Evolutionary conservation across 1,140 invertebrate species (phyloP).

Genomic region (Danaus plexippus): DNA sequence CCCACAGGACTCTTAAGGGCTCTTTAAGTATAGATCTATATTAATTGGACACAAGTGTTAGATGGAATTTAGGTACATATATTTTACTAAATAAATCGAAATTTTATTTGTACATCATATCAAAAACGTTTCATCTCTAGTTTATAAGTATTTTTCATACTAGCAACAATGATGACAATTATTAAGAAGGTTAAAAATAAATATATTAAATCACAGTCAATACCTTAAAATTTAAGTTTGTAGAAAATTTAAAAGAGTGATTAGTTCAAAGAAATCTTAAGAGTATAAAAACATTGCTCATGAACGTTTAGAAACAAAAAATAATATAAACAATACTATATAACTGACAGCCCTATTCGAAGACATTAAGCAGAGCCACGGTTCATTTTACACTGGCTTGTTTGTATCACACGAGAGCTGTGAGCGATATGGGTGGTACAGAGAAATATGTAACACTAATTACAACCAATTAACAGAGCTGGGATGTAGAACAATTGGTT

Average conservation of each 20-base stretch:
- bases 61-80: no score
- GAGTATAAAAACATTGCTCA: no score
- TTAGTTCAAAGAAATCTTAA: no score
- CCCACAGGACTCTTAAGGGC: slow-evolving; percentile 8
- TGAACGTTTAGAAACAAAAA: background rate
- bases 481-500: slow-evolving; percentile 56
- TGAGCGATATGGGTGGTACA: slow-evolving; percentile 38
- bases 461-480: slow-evolving; percentile 62
- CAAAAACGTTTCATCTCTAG: no score
- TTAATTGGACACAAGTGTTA: background rate
- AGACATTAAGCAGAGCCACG: slow-evolving; percentile 13
- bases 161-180: no score
- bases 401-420: slow-evolving; percentile 31
- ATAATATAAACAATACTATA: slow-evolving; percentile 5
- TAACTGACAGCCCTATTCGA: background rate
- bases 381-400: slow-evolving; percentile 39
- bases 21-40: slow-evolving; percentile 4
- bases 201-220: no score
- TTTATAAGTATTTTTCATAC: no score
- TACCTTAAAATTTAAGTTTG: no score
- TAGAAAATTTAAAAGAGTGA: no score
- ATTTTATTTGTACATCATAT: no score
- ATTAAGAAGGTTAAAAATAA: no score
- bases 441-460: slow-evolving; percentile 64
- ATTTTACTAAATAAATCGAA: no score